These are phyloP conservation scores for Drosophila gaucha DNA, from an alignment of 2,888 invertebrate genomes.

Conservation along the genomic window DNA sequence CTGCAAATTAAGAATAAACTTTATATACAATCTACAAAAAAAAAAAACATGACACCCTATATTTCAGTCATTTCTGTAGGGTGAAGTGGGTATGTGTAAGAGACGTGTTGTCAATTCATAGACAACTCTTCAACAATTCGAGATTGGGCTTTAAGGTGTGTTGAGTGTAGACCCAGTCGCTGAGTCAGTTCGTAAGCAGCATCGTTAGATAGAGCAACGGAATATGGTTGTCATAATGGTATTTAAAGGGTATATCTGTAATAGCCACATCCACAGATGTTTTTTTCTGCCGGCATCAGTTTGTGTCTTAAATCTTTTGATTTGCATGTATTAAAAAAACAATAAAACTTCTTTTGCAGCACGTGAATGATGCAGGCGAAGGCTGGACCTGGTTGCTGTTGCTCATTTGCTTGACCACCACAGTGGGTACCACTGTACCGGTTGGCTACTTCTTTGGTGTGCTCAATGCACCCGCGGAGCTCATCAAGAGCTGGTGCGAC, in stretches of 20 bases:
- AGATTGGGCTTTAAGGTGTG: slow-evolving; percentile 14
- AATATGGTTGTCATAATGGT: slow-evolving; percentile 58
- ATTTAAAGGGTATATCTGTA: slow-evolving; percentile 6
- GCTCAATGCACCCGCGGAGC: slow-evolving; percentile 90
- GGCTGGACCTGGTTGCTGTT: slow-evolving; percentile 85
- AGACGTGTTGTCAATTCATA: slow-evolving; percentile 8
- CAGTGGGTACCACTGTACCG: slow-evolving; percentile 91
- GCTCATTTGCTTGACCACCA: slow-evolving; percentile 89
- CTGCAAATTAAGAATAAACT: no score
- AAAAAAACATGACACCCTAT: no score
- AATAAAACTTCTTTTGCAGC: slow-evolving; percentile 42
- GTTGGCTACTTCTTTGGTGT: slow-evolving; percentile 94
- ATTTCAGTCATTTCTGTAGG: no score
- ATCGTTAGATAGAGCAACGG: slow-evolving; percentile 21
- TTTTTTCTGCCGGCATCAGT: slow-evolving; percentile 34
- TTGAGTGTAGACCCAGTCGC: background rate
- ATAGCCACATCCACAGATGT: background rate
- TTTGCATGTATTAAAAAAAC: slow-evolving; percentile 18
- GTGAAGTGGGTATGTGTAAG: slow-evolving; percentile 4
- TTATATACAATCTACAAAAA: no score
- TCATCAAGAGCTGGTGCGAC: slow-evolving; percentile 90
- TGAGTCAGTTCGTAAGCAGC: slow-evolving; percentile 22
- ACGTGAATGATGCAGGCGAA: slow-evolving; percentile 33
- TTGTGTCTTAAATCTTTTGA: slow-evolving; percentile 70
- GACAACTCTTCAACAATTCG: slow-evolving; percentile 10